These are phyloP conservation scores for Malacoctenus gilli DNA, from an alignment of 2,797 vertebrate species.

Conservation along the genomic window DNA sequence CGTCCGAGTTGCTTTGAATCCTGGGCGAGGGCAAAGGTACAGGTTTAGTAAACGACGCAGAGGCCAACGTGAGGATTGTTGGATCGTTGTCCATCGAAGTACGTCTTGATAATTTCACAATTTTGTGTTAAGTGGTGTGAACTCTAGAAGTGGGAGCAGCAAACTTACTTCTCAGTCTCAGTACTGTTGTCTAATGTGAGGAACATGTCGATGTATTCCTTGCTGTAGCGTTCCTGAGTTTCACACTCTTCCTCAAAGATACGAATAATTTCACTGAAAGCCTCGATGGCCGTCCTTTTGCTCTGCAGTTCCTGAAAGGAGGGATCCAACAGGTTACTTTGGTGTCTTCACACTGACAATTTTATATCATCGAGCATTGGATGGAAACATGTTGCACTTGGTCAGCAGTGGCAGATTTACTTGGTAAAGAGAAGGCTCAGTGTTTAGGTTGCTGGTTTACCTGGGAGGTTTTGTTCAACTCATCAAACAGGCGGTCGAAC, in stretches of 20 bases:
- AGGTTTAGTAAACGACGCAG: too few species aligned
- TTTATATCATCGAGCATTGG: too few species aligned
- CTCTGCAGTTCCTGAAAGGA: conserved; percentile 87
- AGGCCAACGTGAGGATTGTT: background rate
- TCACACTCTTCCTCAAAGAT: conserved; percentile 95
- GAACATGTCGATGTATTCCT: conserved; percentile 92
- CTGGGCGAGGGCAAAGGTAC: conserved; percentile 55
- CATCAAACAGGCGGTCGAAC: conserved; percentile 89
- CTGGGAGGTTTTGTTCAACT: conserved; percentile 90
- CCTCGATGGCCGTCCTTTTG: conserved; percentile 91
- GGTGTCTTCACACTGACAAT: too few species aligned
- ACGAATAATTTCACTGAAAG: conserved; percentile 93
- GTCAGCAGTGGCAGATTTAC: background rate
- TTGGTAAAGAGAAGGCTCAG: background rate
- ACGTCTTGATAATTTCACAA: too few species aligned
- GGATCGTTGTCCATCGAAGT: too few species aligned
- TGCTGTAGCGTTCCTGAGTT: conserved; percentile 91
- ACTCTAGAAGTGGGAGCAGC: background rate
- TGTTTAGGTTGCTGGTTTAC: conserved; percentile 66
- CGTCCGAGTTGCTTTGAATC: conserved; percentile 88
- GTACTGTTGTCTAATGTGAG: conserved; percentile 85
- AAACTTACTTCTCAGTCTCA: conserved; percentile 86
- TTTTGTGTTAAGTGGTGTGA: background rate
- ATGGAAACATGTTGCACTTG: background rate
- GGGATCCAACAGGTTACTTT: too few species aligned